Percentiles rank a stretch among this genome's conserved stretches.
phyloP scores from a whole-genome alignment of 2,888 invertebrate species.

The Mimumesa dahlbomi region DNA sequence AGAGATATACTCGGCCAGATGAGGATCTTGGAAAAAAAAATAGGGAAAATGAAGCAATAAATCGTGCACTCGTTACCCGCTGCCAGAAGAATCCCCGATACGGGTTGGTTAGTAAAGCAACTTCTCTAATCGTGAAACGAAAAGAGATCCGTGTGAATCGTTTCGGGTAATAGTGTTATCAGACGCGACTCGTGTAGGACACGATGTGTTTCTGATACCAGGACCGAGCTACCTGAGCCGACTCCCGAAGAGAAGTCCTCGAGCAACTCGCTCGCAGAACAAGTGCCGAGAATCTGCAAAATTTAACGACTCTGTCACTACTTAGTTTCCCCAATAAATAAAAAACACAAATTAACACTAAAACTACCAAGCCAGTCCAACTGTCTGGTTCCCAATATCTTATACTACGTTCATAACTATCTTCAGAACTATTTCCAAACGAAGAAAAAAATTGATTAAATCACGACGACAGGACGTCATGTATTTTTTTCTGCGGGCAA shows the following conservation, averaged over 20 bases:
- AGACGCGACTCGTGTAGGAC: conserved; percentile 75
- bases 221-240: conserved; percentile 68
- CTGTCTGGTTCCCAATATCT: too few relatives aligned
- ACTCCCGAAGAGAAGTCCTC: conserved; percentile 51
- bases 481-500: too few relatives aligned
- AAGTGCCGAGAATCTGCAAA: conserved; percentile 1
- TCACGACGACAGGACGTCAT: too few relatives aligned
- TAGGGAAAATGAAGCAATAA: conserved; percentile 22
- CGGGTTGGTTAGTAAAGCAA: conserved; percentile 29
- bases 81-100: conserved; percentile 30
- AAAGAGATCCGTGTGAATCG: conserved; percentile 70
- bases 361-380: too few relatives aligned
- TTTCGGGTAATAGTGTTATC: conserved; percentile 76
- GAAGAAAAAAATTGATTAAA: too few relatives aligned
- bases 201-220: conserved; percentile 79
- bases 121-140: conserved; percentile 65
- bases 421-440: too few relatives aligned
- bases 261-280: conserved; percentile 40
- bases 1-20: not conserved
- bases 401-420: too few relatives aligned
- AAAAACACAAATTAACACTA: too few relatives aligned
- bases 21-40: not conserved
- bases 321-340: not conserved
- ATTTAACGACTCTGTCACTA: too few relatives aligned
- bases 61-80: conserved; percentile 32